Evolutionary conservation across 2,888 invertebrate species (phyloP).

Genomic region (Dicyrtoma fusca): DNA sequence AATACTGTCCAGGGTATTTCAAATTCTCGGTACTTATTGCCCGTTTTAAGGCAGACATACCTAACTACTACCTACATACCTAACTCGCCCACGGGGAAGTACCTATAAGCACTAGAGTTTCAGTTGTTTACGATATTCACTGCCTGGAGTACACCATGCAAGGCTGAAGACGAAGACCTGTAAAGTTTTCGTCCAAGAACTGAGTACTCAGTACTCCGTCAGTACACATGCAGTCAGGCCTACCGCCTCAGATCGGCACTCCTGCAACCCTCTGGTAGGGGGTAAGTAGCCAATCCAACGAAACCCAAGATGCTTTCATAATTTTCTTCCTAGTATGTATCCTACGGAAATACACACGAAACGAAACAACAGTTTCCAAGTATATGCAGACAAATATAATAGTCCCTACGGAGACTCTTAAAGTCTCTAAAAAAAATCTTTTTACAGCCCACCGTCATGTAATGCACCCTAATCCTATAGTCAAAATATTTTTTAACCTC

Average conservation of each 20-base stretch:
- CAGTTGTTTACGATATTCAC: conserved; percentile 13
- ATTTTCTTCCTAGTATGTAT: background rate
- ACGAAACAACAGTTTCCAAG: background rate
- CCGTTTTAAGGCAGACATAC: conserved; percentile 1
- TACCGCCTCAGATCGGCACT: conserved; percentile 11
- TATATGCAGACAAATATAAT: too few species aligned
- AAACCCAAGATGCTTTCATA: conserved; percentile 17
- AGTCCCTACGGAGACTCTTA: background rate
- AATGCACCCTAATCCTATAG: too few species aligned
- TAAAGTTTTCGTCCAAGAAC: conserved; percentile 2
- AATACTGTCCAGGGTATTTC: conserved; percentile 8
- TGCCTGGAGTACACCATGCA: conserved; percentile 13
- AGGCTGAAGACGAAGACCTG: background rate
- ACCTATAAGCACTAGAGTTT: conserved; percentile 12
- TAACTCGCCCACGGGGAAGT: conserved; percentile 32
- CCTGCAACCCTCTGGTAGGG: conserved; percentile 25
- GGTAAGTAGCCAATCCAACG: conserved; percentile 32
- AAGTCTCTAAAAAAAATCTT: too few species aligned
- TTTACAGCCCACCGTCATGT: too few species aligned
- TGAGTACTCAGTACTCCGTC: background rate
- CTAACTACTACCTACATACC: too few species aligned
- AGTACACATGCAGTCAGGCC: background rate
- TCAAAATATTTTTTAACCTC: too few species aligned
- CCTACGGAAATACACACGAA: background rate
- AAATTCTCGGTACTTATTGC: conserved; percentile 1